phyloP scores from a whole-genome alignment of 2,797 vertebrate species.

The Coregonus sp. region DNA sequence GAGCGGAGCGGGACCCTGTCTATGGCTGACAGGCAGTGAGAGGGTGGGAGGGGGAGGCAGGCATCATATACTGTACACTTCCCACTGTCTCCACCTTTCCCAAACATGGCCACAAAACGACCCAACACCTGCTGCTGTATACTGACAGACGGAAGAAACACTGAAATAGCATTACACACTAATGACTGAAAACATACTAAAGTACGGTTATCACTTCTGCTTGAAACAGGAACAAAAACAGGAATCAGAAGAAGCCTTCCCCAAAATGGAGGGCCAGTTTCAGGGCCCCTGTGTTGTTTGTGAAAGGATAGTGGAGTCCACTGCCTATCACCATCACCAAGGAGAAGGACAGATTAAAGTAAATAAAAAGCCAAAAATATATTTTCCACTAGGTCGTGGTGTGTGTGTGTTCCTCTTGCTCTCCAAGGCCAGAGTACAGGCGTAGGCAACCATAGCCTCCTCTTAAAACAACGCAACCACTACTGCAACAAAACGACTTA shows the following conservation, averaged over 20 bases:
- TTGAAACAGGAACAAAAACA: conserved; percentile 33
- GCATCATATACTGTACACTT: conserved; percentile 54
- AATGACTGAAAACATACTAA: conserved; percentile 60
- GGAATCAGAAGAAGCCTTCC: conserved; percentile 28
- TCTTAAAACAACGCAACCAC: conserved; percentile 54
- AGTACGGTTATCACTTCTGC: conserved; percentile 51
- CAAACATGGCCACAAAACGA: conserved; percentile 24
- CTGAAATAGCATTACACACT: conserved; percentile 52
- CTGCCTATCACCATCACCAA: conserved; percentile 42
- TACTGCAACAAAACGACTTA: conserved; percentile 53
- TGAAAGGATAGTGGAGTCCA: background rate
- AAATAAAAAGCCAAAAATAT: conserved; percentile 19
- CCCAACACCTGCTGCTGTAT: conserved; percentile 42
- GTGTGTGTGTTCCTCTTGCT: conserved; percentile 12
- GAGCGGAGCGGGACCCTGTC: conserved; percentile 55
- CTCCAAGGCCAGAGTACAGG: conserved; percentile 30
- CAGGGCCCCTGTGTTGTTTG: conserved; percentile 10
- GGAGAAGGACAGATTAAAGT: conserved; percentile 35
- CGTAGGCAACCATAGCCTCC: conserved; percentile 32
- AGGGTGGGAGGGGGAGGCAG: conserved; percentile 41
- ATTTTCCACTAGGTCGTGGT: conserved; percentile 21
- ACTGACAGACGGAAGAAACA: conserved; percentile 54
- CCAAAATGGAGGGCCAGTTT: conserved; percentile 24
- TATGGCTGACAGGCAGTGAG: conserved; percentile 47
- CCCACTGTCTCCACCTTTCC: conserved; percentile 32